A percentile compares a stretch with the other conserved stretches of the same genome.
These are phyloP conservation scores for Rhegmatorhina hoffmannsi DNA, from an alignment of 2,113 vertebrate genomes.

Conservation along the genomic window DNA sequence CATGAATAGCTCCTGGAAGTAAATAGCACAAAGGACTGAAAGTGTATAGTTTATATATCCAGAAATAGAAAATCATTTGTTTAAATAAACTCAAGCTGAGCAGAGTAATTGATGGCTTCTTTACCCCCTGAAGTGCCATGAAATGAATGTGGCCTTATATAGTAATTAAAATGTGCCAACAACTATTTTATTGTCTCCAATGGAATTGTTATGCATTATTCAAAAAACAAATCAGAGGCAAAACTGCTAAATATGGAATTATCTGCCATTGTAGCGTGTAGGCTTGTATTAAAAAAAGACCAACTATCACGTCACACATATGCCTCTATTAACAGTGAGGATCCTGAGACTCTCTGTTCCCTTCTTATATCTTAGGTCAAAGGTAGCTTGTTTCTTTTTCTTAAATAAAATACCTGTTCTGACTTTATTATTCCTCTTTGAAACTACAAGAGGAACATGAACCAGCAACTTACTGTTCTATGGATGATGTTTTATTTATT, in stretches of 20 bases:
- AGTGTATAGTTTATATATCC: slow-evolving; percentile 10
- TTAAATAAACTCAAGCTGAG: slow-evolving; percentile 67
- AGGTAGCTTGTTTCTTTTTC: background rate
- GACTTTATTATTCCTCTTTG: background rate
- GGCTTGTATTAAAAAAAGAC: background rate
- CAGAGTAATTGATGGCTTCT: slow-evolving; percentile 59
- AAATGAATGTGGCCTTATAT: slow-evolving; percentile 58
- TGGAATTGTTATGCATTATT: slow-evolving; percentile 48
- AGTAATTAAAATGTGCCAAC: slow-evolving; percentile 70
- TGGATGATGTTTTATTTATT: background rate
- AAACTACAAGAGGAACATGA: background rate
- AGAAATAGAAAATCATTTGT: slow-evolving; percentile 65
- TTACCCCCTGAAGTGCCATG: slow-evolving; percentile 45
- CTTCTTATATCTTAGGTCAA: background rate
- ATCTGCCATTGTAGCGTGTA: slow-evolving; percentile 14
- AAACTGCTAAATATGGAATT: slow-evolving; percentile 35
- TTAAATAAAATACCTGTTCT: background rate
- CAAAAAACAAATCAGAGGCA: slow-evolving; percentile 46
- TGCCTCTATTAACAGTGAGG: background rate
- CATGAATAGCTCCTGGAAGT: slow-evolving; percentile 36
- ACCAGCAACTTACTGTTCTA: background rate
- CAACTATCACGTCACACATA: background rate
- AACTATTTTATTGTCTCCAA: slow-evolving; percentile 50
- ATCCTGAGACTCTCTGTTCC: background rate
- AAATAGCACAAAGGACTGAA: slow-evolving; percentile 23